Base-by-base conservation (phyloP, 1,140 invertebrate genomes). In the Cataglyphis hispanica region DNA sequence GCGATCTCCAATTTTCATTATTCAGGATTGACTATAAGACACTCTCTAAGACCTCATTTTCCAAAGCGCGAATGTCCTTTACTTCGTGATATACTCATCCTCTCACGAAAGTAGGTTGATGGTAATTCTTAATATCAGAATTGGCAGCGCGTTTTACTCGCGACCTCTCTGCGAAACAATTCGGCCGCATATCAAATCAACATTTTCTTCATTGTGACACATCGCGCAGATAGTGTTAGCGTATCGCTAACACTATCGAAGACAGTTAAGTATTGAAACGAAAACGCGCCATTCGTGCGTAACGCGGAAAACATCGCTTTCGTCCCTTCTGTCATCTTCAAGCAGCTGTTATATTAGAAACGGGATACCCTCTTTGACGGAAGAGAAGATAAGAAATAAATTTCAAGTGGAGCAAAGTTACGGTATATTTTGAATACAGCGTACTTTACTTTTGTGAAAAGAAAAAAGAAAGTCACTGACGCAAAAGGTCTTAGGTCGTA, bases 271-370 rank as follows among this genome's bases (percentile, higher is more conserved):
- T 37, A 37, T 16, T 43, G 27, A 25, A 37, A 31, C n/a, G 76
- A 69, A 56, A 80, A 50, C 46, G 16, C 50, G 34, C 50, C 43
- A 80, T 80, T 67, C 64, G 43, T 34, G 31, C 27, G n/a, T 50
- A 67, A 16, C 77, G 34, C 40, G 46, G 69, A 69, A 69, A 69
- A 31, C 50, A n/a, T 22, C 69, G 89, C 89, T 90, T 90, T 90
- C 88, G 89, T 85, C 86, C 88, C 84, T 40, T 67, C 61, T 56
- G 13, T 64, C 34, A 46, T 69, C 80, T 53, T 76, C 85, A 58
- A 53, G 10, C 53, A 81, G 6, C 56, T 81, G 74, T 60, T 67
- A 56, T 69, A 56, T 69, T 86, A 80, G 84, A 77, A 86, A 88
- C 56, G 50, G n/a, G 58, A 37, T 43, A 40, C 10, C 60, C 25